A percentile compares a stretch with the other conserved stretches of the same genome.
Conservation (phyloP, 2,113 vertebrate genomes). For the Melospiza melodia region DNA sequence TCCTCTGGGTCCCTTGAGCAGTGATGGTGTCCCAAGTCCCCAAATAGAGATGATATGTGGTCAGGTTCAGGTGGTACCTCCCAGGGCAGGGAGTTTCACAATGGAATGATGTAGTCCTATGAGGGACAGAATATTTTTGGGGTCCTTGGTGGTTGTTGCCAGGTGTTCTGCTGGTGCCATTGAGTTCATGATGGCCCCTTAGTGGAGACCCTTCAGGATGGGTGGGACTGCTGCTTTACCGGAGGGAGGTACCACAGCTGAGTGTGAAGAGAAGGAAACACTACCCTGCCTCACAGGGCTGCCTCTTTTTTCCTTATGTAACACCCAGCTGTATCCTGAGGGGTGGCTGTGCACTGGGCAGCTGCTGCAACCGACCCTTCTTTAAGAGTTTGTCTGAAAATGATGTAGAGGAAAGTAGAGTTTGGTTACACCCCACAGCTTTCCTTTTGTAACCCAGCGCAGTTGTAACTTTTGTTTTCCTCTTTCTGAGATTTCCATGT, state of each 20-base stretch:
- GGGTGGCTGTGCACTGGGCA: neutral
- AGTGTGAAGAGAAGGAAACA: neutral
- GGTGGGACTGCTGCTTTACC: neutral
- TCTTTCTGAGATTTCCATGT: neutral
- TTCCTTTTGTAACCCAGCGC: neutral
- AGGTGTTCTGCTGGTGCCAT: fast-evolving
- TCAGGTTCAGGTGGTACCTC: neutral
- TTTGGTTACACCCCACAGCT: neutral
- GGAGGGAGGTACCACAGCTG: neutral
- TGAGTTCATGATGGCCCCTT: neutral
- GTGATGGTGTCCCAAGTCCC: neutral
- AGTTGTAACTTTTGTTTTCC: neutral
- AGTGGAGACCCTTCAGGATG: neutral
- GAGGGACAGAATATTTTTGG: neutral
- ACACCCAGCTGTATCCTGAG: too few relatives aligned
- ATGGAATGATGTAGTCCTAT: neutral
- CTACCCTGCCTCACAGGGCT: neutral
- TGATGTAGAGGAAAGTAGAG: neutral
- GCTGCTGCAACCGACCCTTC: neutral
- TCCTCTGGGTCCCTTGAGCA: neutral
- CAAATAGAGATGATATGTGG: fast-evolving
- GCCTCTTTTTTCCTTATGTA: neutral
- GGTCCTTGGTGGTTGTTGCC: neutral
- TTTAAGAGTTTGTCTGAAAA: neutral
- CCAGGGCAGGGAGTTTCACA: neutral